These are phyloP conservation scores for Danaus melanippus DNA, from an alignment of 1,140 invertebrate genomes.

Conservation along the genomic window DNA sequence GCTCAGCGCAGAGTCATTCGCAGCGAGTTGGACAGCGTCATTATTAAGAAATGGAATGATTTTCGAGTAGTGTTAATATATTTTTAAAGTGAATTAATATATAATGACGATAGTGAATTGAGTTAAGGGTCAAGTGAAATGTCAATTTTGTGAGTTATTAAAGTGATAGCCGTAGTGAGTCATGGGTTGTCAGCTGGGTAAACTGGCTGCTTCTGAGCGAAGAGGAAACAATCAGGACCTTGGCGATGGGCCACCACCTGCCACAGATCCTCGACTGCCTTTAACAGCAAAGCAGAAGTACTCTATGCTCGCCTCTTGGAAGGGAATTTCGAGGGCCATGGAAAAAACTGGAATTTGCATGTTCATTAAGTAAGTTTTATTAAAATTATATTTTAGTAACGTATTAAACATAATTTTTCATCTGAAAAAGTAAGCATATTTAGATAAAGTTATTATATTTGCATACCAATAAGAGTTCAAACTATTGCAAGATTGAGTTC, in stretches of 20 bases:
- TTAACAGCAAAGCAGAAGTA: conserved; percentile 90
- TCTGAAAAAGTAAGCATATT: background rate
- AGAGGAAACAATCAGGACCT: conserved; percentile 55
- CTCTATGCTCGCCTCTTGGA: conserved; percentile 90
- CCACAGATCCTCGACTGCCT: conserved; percentile 84
- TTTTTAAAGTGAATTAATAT: background rate
- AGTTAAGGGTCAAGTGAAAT: conserved; percentile 1
- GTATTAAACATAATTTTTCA: background rate
- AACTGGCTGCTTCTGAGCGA: conserved; percentile 76
- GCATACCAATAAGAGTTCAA: too few species aligned
- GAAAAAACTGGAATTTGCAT: conserved; percentile 90
- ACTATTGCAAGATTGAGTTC: too few species aligned
- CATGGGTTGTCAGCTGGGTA: conserved; percentile 85
- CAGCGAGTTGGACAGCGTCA: too few species aligned
- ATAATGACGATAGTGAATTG: conserved; percentile 2
- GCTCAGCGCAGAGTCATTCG: too few species aligned
- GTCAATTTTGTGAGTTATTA: conserved; percentile 10
- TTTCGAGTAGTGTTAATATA: background rate
- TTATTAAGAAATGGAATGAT: background rate
- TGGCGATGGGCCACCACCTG: conserved; percentile 72
- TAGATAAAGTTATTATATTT: too few species aligned
- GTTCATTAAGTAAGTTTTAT: conserved; percentile 87
- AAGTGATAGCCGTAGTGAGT: conserved; percentile 15
- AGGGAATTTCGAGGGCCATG: conserved; percentile 88
- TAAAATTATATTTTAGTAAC: background rate